phyloP scores from a whole-genome alignment of 2,113 vertebrate genomes.

The Coptodon bakossiorum region DNA sequence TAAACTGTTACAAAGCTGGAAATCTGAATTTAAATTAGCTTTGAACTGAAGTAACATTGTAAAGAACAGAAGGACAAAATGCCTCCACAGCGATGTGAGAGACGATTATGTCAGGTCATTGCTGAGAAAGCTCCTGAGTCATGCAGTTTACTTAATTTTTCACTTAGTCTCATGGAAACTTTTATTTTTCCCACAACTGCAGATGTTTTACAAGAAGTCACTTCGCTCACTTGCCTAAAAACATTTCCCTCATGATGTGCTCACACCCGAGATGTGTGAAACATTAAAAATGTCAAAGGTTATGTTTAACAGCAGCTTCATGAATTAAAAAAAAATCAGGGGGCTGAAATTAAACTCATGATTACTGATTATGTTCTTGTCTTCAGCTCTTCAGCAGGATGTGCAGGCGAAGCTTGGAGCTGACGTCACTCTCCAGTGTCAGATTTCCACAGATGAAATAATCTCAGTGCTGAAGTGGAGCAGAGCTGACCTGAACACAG shows the following conservation, averaged over 20 bases:
- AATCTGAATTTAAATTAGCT: background rate
- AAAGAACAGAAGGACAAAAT: background rate
- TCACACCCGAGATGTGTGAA: background rate
- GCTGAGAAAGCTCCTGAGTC: background rate
- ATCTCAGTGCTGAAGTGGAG: background rate
- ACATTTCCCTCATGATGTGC: rapidly evolving
- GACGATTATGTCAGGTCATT: background rate
- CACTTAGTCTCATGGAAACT: background rate
- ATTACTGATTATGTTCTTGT: rapidly evolving
- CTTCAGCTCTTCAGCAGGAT: background rate
- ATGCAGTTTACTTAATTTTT: background rate
- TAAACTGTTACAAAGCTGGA: background rate
- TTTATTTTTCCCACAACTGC: background rate
- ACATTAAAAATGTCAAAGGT: background rate
- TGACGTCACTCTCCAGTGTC: rapidly evolving
- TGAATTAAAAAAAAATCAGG: background rate
- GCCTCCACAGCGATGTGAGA: rapidly evolving
- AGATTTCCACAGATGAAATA: rapidly evolving
- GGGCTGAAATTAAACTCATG: background rate
- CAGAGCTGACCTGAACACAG: no score
- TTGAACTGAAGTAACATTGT: rapidly evolving
- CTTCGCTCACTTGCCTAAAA: rapidly evolving
- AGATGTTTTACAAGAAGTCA: background rate
- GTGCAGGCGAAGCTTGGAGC: rapidly evolving
- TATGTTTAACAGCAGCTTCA: background rate